These are phyloP conservation scores for Anomalospiza imberbis DNA, from an alignment of 2,797 vertebrate genomes.

Conservation along the genomic window DNA sequence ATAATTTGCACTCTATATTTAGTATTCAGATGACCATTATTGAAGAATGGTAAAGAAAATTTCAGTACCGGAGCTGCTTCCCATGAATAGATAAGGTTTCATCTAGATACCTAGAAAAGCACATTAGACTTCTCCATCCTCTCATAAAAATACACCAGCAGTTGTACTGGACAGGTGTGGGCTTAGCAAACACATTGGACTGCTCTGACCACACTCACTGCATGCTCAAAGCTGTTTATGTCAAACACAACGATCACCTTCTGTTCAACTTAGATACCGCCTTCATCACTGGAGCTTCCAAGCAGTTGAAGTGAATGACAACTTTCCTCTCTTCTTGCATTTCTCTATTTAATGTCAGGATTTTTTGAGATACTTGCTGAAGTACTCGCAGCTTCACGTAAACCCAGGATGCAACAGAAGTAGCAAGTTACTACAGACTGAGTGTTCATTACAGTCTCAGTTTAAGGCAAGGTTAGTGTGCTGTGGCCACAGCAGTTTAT, in stretches of 20 bases:
- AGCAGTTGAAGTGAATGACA: not conserved
- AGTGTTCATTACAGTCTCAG: not conserved
- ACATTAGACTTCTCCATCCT: not conserved
- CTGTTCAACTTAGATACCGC: not conserved
- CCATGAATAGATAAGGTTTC: not conserved
- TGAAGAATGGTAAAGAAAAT: not conserved
- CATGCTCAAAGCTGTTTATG: not conserved
- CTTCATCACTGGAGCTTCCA: not conserved
- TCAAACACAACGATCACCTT: not conserved
- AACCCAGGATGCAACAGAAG: too few species aligned
- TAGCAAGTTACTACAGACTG: not conserved
- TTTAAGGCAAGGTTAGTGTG: not conserved
- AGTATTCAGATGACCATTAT: not conserved
- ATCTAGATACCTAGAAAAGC: not conserved
- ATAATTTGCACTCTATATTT: not conserved
- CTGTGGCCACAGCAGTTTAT: not conserved
- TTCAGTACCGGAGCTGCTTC: not conserved
- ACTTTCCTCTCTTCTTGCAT: not conserved
- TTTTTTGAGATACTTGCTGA: not conserved
- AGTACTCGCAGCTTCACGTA: too few species aligned
- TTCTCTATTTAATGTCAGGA: not conserved
- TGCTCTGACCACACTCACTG: not conserved
- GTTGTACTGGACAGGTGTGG: not conserved
- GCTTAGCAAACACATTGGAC: not conserved
- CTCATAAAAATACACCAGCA: not conserved